These are phyloP conservation scores for Thymelicus acteon DNA, from an alignment of 2,888 invertebrate genomes.

Conservation along the genomic window DNA sequence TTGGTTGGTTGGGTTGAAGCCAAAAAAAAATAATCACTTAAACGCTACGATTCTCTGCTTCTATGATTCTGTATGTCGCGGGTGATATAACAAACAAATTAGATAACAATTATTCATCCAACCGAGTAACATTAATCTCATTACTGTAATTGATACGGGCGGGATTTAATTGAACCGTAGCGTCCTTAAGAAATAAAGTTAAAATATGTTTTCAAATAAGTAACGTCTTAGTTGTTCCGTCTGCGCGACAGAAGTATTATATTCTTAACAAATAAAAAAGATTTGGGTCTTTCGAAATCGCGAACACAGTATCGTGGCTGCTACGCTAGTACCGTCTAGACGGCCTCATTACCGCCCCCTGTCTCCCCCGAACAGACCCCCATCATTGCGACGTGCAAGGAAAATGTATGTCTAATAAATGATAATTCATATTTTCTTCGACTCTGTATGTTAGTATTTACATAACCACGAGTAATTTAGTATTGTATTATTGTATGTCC, in stretches of 20 bases:
- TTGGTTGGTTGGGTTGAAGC: too few species aligned
- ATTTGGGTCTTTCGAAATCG: conserved; percentile 24
- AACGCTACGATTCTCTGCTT: too few species aligned
- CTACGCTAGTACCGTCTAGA: conserved; percentile 68
- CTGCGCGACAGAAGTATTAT: background rate
- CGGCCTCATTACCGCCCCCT: conserved; percentile 65
- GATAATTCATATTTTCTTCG: conserved; percentile 54
- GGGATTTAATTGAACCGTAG: too few species aligned
- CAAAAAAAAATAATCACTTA: too few species aligned
- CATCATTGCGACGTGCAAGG: conserved; percentile 59
- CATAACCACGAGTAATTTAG: background rate
- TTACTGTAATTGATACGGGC: too few species aligned
- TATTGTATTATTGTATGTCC: background rate
- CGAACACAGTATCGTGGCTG: conserved; percentile 57
- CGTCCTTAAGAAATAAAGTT: too few species aligned
- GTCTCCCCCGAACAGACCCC: conserved; percentile 46
- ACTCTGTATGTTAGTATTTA: background rate
- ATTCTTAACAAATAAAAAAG: conserved; percentile 1
- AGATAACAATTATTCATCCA: too few species aligned
- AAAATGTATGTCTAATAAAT: conserved; percentile 69
- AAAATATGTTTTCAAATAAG: background rate
- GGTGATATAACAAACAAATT: too few species aligned
- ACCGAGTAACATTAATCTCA: too few species aligned
- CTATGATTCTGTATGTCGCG: too few species aligned
- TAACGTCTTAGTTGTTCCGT: background rate